phyloP scores from a whole-genome alignment of 1,140 invertebrate genomes.

The Magallana ariakensis region DNA sequence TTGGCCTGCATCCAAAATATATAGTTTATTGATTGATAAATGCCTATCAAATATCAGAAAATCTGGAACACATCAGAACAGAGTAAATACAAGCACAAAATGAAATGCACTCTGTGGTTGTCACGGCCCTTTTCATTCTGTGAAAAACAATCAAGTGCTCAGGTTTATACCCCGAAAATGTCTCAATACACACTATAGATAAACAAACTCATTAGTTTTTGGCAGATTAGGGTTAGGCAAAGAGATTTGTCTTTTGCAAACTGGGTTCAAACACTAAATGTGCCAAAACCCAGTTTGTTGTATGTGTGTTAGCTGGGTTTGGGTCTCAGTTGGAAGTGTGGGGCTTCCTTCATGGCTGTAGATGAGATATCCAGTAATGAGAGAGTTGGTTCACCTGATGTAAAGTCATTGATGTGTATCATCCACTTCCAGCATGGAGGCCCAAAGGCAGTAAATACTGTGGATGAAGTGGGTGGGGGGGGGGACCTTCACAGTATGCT shows the following conservation, averaged over 20 bases:
- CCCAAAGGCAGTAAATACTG: background rate
- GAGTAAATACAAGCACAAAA: slow-evolving; percentile 29
- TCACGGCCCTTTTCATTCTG: background rate
- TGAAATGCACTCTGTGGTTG: slow-evolving; percentile 27
- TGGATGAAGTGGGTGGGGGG: background rate
- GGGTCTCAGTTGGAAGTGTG: background rate
- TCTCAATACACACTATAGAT: background rate
- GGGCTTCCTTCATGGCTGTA: background rate
- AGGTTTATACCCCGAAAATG: background rate
- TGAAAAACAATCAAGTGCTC: background rate
- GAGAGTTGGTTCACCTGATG: slow-evolving; percentile 32
- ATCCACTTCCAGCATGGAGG: background rate
- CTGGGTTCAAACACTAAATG: slow-evolving; percentile 26
- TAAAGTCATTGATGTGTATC: slow-evolving; percentile 23
- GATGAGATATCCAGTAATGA: background rate
- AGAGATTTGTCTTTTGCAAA: background rate
- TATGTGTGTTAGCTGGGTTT: background rate
- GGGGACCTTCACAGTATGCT: too few relatives aligned
- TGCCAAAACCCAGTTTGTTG: background rate
- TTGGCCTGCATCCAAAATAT: slow-evolving; percentile 8
- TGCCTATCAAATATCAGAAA: slow-evolving; percentile 32
- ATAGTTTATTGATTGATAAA: slow-evolving; percentile 36
- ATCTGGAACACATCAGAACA: slow-evolving; percentile 26
- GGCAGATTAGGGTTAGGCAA: background rate
- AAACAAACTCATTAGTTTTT: slow-evolving; percentile 34